These are phyloP conservation scores for Prosapia bicincta DNA, from an alignment of 2,888 invertebrate species.

Conservation along the genomic window DNA sequence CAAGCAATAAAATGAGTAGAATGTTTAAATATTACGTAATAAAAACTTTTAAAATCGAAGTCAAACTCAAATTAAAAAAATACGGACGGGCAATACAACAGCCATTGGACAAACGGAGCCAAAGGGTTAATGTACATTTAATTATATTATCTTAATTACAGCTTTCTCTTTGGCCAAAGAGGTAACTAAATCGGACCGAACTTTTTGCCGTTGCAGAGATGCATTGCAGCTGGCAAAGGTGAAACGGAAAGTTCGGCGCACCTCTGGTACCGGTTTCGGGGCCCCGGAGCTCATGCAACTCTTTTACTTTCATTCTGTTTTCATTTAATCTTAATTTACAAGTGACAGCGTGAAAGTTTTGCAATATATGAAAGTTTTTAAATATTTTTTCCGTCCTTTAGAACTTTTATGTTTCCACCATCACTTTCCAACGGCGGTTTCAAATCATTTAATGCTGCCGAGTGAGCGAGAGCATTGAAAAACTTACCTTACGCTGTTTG, in stretches of 20 bases:
- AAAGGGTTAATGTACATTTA: too few species aligned
- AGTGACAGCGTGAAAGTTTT: background rate
- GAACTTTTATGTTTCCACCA: background rate
- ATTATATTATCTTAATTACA: background rate
- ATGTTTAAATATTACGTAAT: too few species aligned
- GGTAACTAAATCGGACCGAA: background rate
- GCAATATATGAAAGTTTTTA: background rate
- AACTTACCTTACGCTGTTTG: too few species aligned
- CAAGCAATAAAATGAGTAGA: too few species aligned
- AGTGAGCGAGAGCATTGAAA: too few species aligned
- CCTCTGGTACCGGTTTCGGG: background rate
- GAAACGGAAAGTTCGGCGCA: background rate
- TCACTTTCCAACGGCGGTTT: background rate
- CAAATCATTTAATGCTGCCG: too few species aligned
- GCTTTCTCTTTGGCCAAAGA: background rate
- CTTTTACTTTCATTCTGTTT: background rate
- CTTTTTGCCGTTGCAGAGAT: background rate
- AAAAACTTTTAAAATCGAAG: too few species aligned
- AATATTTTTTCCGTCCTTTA: background rate
- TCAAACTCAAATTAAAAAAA: too few species aligned
- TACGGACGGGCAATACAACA: too few species aligned
- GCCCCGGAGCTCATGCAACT: background rate
- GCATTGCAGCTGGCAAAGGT: background rate
- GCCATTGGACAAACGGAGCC: too few species aligned
- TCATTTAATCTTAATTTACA: background rate